Conservation (phyloP, 2,113 vertebrate species). For the Sinocyclocheilus anshuiensis region DNA sequence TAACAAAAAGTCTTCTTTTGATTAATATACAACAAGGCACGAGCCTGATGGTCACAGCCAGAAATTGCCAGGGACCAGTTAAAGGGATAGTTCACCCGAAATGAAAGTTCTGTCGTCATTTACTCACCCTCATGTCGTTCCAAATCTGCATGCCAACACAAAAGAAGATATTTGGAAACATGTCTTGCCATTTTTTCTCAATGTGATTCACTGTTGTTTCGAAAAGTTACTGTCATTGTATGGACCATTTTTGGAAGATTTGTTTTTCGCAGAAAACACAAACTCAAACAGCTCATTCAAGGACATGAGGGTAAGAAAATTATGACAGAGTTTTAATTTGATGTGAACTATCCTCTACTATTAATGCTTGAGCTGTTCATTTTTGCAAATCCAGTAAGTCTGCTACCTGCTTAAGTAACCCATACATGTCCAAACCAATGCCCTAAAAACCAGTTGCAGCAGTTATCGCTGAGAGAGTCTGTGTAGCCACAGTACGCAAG, state of each 20-base stretch:
- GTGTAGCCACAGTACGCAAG: slow-evolving; percentile 77
- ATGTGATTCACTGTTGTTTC: neutral
- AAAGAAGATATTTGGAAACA: neutral
- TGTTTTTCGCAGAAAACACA: too few relatives aligned
- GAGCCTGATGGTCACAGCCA: neutral
- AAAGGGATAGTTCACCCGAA: neutral
- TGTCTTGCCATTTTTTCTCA: neutral
- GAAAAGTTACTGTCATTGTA: neutral
- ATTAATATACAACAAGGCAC: neutral
- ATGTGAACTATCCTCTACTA: neutral
- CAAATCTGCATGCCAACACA: neutral
- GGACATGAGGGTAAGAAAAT: neutral
- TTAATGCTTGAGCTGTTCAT: neutral
- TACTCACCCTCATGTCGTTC: neutral
- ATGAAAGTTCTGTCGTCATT: neutral
- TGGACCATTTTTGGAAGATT: neutral
- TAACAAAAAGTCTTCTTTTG: neutral
- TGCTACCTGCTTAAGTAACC: neutral
- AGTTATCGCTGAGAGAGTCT: slow-evolving; percentile 73
- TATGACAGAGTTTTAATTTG: neutral
- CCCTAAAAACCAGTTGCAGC: slow-evolving; percentile 71
- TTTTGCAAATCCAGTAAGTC: neutral
- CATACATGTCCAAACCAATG: neutral
- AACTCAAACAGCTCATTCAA: neutral
- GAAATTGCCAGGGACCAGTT: neutral